Evolutionary conservation across 2,888 invertebrate genomes (phyloP), one percentile per base, ranked within the genome.

Genomic region (Helicoverpa assulta): DNA sequence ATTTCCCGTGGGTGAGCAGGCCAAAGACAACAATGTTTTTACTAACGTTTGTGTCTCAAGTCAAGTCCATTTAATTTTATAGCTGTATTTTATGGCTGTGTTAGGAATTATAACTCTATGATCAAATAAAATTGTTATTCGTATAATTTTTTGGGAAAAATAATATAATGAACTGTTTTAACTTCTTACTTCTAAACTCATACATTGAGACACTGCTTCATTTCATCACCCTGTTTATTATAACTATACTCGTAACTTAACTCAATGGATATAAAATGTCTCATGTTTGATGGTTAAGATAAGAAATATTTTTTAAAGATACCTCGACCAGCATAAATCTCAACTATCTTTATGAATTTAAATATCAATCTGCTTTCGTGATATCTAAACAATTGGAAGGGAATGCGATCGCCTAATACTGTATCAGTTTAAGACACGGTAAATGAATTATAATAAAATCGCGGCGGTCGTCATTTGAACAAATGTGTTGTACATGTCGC

Each of bases 361-460:
- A 66, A 70, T 54, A 66, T 66, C 29, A 62, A 63, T 77, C 78
- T 70, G 66, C 63, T 66, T 74, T 73, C 76, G 64, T 55, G 70
- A 67, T 81, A 82, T 78, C 71, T 64, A 33, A 57, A 78, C 76
- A 78, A 71, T 83, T 75, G 73, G 71, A 70, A 33, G 57, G 61
- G 70, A 77, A 70, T 77, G 62, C 63, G 67, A 80, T 73, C 60
- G 55, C 57, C 76, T 72, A 86, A 88, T 87, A 81, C 81, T 83
- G 73, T 83, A 83, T 87, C 84, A 86, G 85, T 87, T 89, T 84
- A 86, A 88, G 91, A 92, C 93, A 93, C 87, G 91, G 90, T 93
- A 94, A 94, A 92, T 93, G 93, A 93, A 93, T 94, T 94, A 94
- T 93, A 94, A 93, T 93, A 94, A 94, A 93, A 91, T 89, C 88